These are phyloP conservation scores for Lucifuga dentata DNA, from an alignment of 2,113 vertebrate genomes.

Conservation along the genomic window DNA sequence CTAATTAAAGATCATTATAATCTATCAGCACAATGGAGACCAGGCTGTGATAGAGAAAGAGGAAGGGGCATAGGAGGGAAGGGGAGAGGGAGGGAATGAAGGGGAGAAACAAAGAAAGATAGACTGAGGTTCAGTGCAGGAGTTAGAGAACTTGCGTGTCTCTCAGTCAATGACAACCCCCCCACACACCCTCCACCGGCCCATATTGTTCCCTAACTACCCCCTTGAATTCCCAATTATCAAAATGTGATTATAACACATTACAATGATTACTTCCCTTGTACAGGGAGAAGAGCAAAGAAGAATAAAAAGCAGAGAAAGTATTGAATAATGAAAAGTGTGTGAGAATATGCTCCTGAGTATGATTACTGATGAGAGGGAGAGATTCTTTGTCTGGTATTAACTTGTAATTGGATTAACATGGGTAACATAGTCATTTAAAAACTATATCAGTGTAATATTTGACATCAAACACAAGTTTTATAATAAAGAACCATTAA, in stretches of 20 bases:
- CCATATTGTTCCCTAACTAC: constrained; percentile 51
- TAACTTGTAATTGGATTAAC: constrained; percentile 46
- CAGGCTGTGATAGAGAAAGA: constrained; percentile 58
- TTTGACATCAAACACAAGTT: background rate
- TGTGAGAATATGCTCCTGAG: constrained; percentile 28
- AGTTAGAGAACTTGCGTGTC: constrained; percentile 26
- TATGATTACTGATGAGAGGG: constrained; percentile 20
- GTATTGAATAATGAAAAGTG: constrained; percentile 50
- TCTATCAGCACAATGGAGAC: constrained; percentile 75
- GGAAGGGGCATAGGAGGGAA: constrained; percentile 32
- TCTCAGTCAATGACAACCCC: constrained; percentile 22
- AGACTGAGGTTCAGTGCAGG: constrained; percentile 6
- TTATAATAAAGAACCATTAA: no score
- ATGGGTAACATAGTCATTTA: constrained; percentile 1
- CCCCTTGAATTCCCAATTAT: constrained; percentile 58
- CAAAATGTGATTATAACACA: constrained; percentile 61
- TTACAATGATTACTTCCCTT: constrained; percentile 53
- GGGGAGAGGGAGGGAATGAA: constrained; percentile 21
- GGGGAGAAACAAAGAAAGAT: constrained; percentile 16
- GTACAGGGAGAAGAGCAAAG: constrained; percentile 24
- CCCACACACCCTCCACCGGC: constrained; percentile 28
- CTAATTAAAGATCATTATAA: constrained; percentile 82
- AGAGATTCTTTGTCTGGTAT: constrained; percentile 5
- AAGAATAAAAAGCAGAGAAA: constrained; percentile 29
- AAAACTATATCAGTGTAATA: background rate